These are phyloP conservation scores for Megaceryle alcyon DNA, from an alignment of 2,797 vertebrate species.

Conservation along the genomic window DNA sequence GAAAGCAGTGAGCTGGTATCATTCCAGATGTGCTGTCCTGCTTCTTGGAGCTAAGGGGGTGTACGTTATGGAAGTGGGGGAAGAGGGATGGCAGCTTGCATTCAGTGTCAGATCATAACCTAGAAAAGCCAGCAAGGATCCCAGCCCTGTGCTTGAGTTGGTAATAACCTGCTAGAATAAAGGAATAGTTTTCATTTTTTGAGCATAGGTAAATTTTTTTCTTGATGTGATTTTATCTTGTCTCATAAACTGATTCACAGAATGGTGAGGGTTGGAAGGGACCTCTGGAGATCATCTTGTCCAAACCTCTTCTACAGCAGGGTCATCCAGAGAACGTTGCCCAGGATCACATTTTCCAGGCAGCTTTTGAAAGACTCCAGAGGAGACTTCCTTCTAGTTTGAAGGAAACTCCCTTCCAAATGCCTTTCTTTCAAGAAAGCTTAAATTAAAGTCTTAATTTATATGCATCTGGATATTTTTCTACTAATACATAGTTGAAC, in stretches of 20 bases:
- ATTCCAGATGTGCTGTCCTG: not conserved
- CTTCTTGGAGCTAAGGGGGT: accelerated
- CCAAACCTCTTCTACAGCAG: not conserved
- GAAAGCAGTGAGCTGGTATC: accelerated
- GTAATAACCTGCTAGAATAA: not conserved
- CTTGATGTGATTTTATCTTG: not conserved
- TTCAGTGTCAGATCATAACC: not conserved
- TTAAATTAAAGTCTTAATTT: not conserved
- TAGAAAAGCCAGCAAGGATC: not conserved
- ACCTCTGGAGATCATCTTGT: not conserved
- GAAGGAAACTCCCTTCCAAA: not conserved
- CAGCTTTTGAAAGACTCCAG: not conserved
- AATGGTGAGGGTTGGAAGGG: not conserved
- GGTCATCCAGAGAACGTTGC: not conserved
- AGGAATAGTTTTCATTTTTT: not conserved
- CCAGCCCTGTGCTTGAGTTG: not conserved
- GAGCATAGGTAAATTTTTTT: not conserved
- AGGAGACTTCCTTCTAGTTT: not conserved
- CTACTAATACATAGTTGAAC: not conserved
- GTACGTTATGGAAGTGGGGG: not conserved
- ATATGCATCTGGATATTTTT: not conserved
- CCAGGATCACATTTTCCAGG: not conserved
- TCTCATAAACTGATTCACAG: not conserved
- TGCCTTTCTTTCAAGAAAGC: not conserved
- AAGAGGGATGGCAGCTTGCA: not conserved